Evolutionary conservation across 2,113 vertebrate genomes (phyloP).

Genomic region (Drymodes brunneopygia): DNA sequence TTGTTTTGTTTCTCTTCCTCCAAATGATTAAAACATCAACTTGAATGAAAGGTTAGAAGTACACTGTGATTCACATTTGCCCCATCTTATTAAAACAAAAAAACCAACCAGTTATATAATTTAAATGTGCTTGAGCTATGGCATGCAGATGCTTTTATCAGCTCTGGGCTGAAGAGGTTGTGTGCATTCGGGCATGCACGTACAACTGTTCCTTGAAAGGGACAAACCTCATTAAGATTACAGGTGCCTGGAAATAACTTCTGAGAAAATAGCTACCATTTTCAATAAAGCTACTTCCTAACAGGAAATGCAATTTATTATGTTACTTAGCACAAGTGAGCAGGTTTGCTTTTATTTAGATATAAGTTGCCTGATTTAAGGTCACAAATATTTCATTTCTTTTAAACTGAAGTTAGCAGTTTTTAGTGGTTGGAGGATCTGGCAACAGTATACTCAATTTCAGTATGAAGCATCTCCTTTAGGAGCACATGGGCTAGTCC

Average conservation of each 20-base stretch:
- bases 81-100: slow-evolving; percentile 70
- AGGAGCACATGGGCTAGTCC: background rate
- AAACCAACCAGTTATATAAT: slow-evolving; percentile 63
- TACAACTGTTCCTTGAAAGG: slow-evolving; percentile 74
- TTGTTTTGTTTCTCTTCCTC: slow-evolving; percentile 73
- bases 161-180: slow-evolving; percentile 66
- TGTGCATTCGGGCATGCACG: slow-evolving; percentile 67
- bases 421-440: background rate
- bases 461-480: background rate
- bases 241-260: slow-evolving; percentile 74
- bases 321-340: slow-evolving; percentile 5
- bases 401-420: background rate
- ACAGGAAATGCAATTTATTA: slow-evolving; percentile 70
- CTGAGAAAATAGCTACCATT: slow-evolving; percentile 68
- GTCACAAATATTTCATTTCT: background rate
- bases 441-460: background rate
- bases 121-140: slow-evolving; percentile 34
- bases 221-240: slow-evolving; percentile 78
- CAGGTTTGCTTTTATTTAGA: slow-evolving; percentile 15
- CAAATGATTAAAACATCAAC: slow-evolving; percentile 80
- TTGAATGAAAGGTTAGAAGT: slow-evolving; percentile 74
- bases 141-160: slow-evolving; percentile 79
- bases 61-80: slow-evolving; percentile 70
- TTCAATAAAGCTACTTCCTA: slow-evolving; percentile 73
- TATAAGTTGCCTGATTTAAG: background rate